These are phyloP conservation scores for Volucella inflata DNA, from an alignment of 2,888 invertebrate genomes.

Conservation along the genomic window DNA sequence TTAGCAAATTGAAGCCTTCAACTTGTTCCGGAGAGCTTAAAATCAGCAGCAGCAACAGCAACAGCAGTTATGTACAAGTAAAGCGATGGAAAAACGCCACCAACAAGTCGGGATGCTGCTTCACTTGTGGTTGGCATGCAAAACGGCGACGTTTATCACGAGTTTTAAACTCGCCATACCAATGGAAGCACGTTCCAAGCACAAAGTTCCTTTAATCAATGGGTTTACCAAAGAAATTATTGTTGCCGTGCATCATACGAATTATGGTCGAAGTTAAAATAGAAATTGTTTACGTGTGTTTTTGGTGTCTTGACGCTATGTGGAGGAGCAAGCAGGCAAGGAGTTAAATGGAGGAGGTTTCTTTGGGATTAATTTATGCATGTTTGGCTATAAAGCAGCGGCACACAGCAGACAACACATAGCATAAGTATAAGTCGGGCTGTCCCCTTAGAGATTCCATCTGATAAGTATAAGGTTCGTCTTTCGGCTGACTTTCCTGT, in stretches of 20 bases:
- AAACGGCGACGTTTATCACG: constrained; percentile 72
- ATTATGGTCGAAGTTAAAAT: constrained; percentile 56
- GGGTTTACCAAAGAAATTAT: constrained; percentile 69
- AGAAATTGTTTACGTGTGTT: constrained; percentile 58
- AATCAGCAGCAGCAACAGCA: constrained; percentile 22
- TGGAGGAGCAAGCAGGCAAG: background rate
- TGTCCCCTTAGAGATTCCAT: constrained; percentile 44
- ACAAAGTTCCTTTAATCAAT: constrained; percentile 71
- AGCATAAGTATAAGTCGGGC: constrained; percentile 9
- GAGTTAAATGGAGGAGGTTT: constrained; percentile 15
- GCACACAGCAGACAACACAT: background rate
- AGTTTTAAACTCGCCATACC: constrained; percentile 59
- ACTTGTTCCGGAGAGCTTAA: constrained; percentile 69
- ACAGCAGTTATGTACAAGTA: background rate
- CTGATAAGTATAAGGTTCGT: constrained; percentile 57
- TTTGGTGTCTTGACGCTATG: background rate
- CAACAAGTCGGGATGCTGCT: constrained; percentile 43
- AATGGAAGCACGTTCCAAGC: constrained; percentile 71
- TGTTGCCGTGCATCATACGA: constrained; percentile 59
- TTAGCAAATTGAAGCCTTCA: constrained; percentile 73
- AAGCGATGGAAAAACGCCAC: constrained; percentile 8
- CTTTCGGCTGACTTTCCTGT: constrained; percentile 22
- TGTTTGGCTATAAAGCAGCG: background rate
- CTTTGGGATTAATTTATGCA: constrained; percentile 58
- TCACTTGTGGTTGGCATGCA: constrained; percentile 54